Evolutionary conservation across 2,113 vertebrate genomes (phyloP).

Genomic region (Mugil cephalus): DNA sequence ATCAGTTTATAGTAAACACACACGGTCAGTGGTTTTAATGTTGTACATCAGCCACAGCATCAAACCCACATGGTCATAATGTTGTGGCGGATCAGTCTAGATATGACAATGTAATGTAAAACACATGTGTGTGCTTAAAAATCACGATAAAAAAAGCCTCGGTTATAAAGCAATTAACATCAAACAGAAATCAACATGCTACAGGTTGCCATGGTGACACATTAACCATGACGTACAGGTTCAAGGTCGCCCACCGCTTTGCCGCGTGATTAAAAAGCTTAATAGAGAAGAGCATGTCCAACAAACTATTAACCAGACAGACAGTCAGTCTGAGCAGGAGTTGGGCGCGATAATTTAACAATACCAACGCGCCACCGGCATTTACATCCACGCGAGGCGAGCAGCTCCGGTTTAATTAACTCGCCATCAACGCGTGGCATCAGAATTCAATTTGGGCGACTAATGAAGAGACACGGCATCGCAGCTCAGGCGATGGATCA

Average conservation of each 20-base stretch:
- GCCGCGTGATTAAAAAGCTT: not conserved
- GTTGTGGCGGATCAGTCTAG: no score
- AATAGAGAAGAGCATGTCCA: conserved; percentile 6
- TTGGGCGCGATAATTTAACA: not conserved
- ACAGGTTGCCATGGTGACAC: conserved; percentile 25
- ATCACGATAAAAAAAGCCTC: not conserved
- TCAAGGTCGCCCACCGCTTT: conserved; percentile 16
- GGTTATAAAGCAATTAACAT: conserved; percentile 1
- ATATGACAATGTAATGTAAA: no score
- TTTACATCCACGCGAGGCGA: not conserved
- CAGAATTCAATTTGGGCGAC: not conserved
- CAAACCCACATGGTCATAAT: no score
- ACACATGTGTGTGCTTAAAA: no score
- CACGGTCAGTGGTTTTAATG: no score
- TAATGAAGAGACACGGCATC: not conserved
- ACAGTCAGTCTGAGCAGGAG: not conserved
- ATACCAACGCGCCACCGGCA: not conserved
- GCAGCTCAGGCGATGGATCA: not conserved
- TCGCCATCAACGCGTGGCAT: not conserved
- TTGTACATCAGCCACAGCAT: not conserved
- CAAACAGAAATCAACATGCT: not conserved
- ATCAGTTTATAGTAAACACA: no score
- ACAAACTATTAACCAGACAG: not conserved
- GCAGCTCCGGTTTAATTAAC: not conserved
- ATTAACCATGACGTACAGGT: conserved; percentile 4